Conservation (phyloP, 2,888 invertebrate genomes). For the Adelognathus sp. region DNA sequence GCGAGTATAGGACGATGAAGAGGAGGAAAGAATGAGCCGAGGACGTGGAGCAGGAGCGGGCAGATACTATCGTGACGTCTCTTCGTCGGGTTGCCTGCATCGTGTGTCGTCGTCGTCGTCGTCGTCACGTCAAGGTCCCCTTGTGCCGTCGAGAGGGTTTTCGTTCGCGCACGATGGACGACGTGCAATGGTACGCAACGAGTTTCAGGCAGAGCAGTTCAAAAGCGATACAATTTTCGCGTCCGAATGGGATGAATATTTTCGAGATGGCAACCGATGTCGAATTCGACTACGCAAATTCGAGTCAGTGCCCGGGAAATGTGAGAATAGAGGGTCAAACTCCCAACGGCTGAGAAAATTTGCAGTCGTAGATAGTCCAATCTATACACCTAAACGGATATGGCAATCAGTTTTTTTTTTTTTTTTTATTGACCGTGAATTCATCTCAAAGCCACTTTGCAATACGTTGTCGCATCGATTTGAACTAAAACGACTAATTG, state of each 20-base stretch:
- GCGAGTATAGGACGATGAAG: conserved; percentile 25
- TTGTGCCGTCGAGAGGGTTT: conserved; percentile 42
- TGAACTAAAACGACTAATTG: not conserved
- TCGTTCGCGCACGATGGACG: conserved; percentile 61
- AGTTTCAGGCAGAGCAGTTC: not conserved
- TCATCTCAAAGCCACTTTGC: too few species aligned
- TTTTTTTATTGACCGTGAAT: not conserved
- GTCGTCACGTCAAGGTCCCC: conserved; percentile 67
- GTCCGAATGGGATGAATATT: too few species aligned
- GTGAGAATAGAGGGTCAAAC: too few species aligned
- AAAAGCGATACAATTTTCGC: not conserved
- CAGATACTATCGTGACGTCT: conserved; percentile 69
- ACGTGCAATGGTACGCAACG: conserved; percentile 63
- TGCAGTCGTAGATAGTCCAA: not conserved
- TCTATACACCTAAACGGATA: not conserved
- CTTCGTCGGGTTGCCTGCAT: conserved; percentile 59
- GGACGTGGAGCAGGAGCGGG: conserved; percentile 67
- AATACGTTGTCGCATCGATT: too few species aligned
- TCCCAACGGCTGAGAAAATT: not conserved
- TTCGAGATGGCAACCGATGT: too few species aligned
- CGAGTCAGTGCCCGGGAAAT: too few species aligned
- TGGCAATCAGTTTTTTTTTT: conserved; percentile 9
- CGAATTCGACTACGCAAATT: too few species aligned
- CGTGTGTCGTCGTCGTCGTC: conserved; percentile 52
- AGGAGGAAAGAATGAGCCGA: conserved; percentile 52